Evolutionary conservation across 2,888 invertebrate genomes (phyloP).

Genomic region (Mythimna lalbum): DNA sequence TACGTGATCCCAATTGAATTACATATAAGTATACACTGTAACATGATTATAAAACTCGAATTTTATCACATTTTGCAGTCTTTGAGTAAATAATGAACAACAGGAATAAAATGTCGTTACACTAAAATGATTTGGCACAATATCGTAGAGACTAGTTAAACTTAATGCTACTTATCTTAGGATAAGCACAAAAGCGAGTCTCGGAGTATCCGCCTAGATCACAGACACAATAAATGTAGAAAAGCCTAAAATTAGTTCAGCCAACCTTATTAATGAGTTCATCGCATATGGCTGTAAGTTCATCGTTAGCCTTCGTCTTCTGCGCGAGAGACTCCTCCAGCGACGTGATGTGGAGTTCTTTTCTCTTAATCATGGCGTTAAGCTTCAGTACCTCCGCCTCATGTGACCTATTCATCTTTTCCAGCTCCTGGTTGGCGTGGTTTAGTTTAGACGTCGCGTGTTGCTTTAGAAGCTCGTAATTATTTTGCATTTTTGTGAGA

Average conservation of each 20-base stretch:
- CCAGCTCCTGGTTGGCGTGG: constrained; percentile 94
- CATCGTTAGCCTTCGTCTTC: constrained; percentile 97
- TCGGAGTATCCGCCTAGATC: constrained; percentile 75
- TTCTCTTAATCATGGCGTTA: constrained; percentile 96
- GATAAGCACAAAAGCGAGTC: constrained; percentile 83
- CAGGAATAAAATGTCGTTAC: constrained; percentile 69
- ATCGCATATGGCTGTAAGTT: constrained; percentile 97
- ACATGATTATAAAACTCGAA: constrained; percentile 67
- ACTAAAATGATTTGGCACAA: constrained; percentile 82
- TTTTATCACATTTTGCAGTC: constrained; percentile 85
- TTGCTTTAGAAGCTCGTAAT: constrained; percentile 96
- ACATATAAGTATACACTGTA: constrained; percentile 53
- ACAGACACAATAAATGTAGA: constrained; percentile 72
- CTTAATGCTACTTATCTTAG: constrained; percentile 81
- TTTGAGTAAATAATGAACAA: constrained; percentile 71
- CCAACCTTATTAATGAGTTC: constrained; percentile 94
- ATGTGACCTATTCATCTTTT: constrained; percentile 93
- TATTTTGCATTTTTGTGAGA: constrained; percentile 94
- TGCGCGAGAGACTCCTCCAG: constrained; percentile 96
- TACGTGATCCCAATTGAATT: constrained; percentile 52
- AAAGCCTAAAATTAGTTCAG: constrained; percentile 74
- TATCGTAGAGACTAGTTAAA: constrained; percentile 70
- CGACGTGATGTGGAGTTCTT: constrained; percentile 96
- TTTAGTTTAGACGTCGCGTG: constrained; percentile 97
- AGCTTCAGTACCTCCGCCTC: constrained; percentile 96